Base-by-base conservation (phyloP, 37 sponge, comb jelly and placozoan species). In the Diacarnus erythraeanus region DNA sequence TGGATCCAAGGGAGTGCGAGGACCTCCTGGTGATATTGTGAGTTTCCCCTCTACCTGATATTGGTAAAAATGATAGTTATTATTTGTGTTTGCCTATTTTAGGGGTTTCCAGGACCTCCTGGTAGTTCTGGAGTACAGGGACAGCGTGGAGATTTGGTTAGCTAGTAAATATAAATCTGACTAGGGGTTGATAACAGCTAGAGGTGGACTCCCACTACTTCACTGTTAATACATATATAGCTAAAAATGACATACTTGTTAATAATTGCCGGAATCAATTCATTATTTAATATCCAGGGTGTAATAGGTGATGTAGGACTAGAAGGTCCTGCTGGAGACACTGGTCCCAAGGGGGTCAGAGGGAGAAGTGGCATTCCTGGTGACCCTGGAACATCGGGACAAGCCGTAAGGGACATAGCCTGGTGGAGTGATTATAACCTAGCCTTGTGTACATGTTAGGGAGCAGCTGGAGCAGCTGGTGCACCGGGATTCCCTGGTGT, bases 41-140 rank as follows among this genome's bases (percentile, higher is more conserved):
- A 37, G 80, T 22, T 26, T 36, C 0, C 21, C 42, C 61, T n/a
- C 23, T 5, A 4, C 23, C 61, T 17, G 40, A 37, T 3, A 6
- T 3, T 37, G 6, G 44, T 38, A n/a, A 21, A 31, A 10, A 34
- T 43, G 20, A 30, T 21, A 72, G 34, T 6, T 43, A 36, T 6
- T 43, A 36, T 72, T 41, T 41, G 43, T 12, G 47, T 72, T 72
- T 44, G 54, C 29, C 17, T 29, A 1, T 30, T 54, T 22, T 65
- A 84, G 80, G 86, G 86, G 30, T 74, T 80, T 67, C 2, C 35
- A 37, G 88, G 88, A 29, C 22, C 51, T 51, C 77, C 71, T 35
- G 88, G 88, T 6, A 67, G 61, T 56, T 67, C 76, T 35, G 92
- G 92, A 38, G 12, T 74, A 2, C 42, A 71, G 36, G 92, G 92